Base-by-base conservation (phyloP, 2,888 invertebrate genomes). In the Meghimatium bilineatum region DNA sequence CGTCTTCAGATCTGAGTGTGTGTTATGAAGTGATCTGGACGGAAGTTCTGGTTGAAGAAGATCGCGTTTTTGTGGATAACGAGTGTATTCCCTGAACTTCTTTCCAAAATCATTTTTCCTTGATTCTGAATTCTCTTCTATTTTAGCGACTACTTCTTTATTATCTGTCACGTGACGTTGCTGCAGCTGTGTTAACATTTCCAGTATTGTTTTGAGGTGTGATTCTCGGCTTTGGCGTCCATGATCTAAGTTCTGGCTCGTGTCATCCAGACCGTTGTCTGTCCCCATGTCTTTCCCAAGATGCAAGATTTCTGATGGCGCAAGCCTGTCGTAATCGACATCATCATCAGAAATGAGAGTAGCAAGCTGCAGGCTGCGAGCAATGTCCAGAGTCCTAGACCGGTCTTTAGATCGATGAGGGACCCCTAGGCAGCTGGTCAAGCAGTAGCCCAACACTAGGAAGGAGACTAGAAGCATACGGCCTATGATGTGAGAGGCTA, bases 391-490 rank as follows among this genome's bases (percentile, higher is more conserved):
- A 32, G 75, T 49, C 49, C 44, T 66, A 26, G 67, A 29, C 36
- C 69, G 0, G 23, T 44, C 44, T 56, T 63, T 5, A 52, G 76
- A 60, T 34, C 32, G 52, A 32, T 38, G 49, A 17, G 49, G 38
- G 66, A 69, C 71, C 23, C 83, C 76, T 12, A 80, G 69, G 56
- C 80, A 69, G 71, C 80, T 76, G 49, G 76, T 80, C 71, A 80
- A 67, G 72, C 80, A 80, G 77, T 52, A 71, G 77, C 79, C 67
- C 74, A 32, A 69, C 36, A 67, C 74, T 67, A 72, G 29, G 80
- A 79, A 26, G 34, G n/a, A 56, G 52, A 60, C 36, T 56, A 81
- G 80, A 84, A 80, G 63, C 80, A 83, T 81, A 34, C 76, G 77
- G 85, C 56, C 36, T 29, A 60, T 26, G 60, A 52, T 52, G 49